Evolutionary conservation across 2,797 vertebrate genomes (phyloP), one percentile per base, ranked within the genome.

Genomic region (Vipera ursinii): DNA sequence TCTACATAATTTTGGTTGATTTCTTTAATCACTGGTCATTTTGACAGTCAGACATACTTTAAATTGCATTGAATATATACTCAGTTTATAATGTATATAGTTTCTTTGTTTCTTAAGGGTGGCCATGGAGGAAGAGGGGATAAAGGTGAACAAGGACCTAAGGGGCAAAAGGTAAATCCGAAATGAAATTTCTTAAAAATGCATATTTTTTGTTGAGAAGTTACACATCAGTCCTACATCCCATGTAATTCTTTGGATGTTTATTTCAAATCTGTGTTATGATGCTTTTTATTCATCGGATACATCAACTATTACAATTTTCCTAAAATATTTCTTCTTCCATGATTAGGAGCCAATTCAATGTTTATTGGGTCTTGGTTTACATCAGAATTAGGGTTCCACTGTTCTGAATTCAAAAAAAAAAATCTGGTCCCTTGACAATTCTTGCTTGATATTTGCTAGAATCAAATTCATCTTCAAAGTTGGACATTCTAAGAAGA

Each of bases 91-190:
- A 90, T 0, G 48, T 90, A 90, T 69, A 82, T 92, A 24, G 1
- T 93, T 14, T 87, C 93, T 94, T 93, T 26, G 85, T 96, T 95
- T 92, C 24, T 61, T 59, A 89, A 97, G 98, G 97, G 97, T 88
- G 93, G 78, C 73, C 61, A 44, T 92, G 97, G 97, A 92, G 90
- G 61, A 32, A 97, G 87, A 90, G 97, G 97, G 22, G 95, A 96
- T 86, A 97, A 95, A 95, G 97, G 97, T 93, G 96, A 97, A 4
- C 92, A 93, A 93, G 97, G 97, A 96, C 95, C 96, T 56, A 98
- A 97, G 97, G 97, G 97, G 94, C 96, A 94, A 56, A 96, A 95
- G 95, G 97, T 98, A 97, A 96, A 91, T 92, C 63, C 32, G 22
- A 91, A 61, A 90, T 60, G 15, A 20, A 55, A 86, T 86, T 91